Evolutionary conservation across 1,140 invertebrate genomes (phyloP).

Genomic region (Sweltsa coloradensis): DNA sequence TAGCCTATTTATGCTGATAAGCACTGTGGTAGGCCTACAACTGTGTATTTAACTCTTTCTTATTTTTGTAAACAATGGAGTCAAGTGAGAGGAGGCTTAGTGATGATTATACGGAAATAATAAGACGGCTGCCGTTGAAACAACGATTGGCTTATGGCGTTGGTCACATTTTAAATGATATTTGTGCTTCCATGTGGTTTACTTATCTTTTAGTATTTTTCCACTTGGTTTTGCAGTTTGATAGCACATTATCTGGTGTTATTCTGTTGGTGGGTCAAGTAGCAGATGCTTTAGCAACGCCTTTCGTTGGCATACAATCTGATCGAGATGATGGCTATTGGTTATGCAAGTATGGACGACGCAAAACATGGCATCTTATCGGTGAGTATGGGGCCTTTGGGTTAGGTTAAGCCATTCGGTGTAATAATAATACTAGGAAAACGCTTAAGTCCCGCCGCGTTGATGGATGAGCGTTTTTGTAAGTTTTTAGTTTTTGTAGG

Average conservation of each 20-base stretch:
- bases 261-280: slow-evolving; percentile 78
- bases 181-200: slow-evolving; percentile 96
- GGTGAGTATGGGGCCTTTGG: slow-evolving; percentile 56
- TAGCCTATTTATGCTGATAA: too few species aligned
- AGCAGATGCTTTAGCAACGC: slow-evolving; percentile 79
- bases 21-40: too few species aligned
- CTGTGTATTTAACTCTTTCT: too few species aligned
- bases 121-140: slow-evolving; percentile 15
- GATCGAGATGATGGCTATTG: slow-evolving; percentile 56
- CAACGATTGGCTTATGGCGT: slow-evolving; percentile 41
- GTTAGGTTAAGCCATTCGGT: too few species aligned
- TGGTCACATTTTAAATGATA: slow-evolving; percentile 87
- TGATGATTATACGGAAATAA: slow-evolving; percentile 14
- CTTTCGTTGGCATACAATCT: slow-evolving; percentile 78
- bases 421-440: too few species aligned
- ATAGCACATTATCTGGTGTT: slow-evolving; percentile 58
- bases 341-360: slow-evolving; percentile 60
- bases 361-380: slow-evolving; percentile 87
- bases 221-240: slow-evolving; percentile 70
- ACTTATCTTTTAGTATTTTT: slow-evolving; percentile 91
- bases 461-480: too few species aligned
- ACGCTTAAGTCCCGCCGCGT: too few species aligned
- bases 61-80: too few species aligned
- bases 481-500: too few species aligned
- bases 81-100: not conserved